phyloP scores from a whole-genome alignment of 2,113 vertebrate species.

The Microcebus jonahi region DNA sequence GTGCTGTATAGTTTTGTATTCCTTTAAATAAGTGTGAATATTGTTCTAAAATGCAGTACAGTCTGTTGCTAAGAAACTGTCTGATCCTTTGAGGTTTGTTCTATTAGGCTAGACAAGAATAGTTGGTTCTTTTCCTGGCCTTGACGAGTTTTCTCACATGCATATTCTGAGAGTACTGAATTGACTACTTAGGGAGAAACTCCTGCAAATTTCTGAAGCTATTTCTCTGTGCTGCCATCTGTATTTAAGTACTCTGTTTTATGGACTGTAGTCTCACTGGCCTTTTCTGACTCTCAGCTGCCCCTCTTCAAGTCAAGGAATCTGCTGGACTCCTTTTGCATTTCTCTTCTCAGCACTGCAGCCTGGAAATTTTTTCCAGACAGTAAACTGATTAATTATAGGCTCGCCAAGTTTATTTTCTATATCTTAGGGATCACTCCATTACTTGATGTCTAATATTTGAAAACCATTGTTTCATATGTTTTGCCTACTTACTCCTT shows the following conservation, averaged over 20 bases:
- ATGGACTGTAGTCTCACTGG: neutral
- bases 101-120: neutral
- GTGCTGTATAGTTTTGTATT: neutral
- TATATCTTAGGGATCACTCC: neutral
- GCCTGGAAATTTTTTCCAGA: neutral
- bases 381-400: neutral
- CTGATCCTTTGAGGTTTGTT: neutral
- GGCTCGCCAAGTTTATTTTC: neutral
- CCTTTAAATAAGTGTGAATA: neutral
- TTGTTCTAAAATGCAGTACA: neutral
- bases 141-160: neutral
- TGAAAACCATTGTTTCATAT: conserved; percentile 5
- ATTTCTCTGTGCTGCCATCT: neutral
- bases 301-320: neutral
- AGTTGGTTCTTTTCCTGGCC: neutral
- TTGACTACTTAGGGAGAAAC: neutral
- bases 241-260: neutral
- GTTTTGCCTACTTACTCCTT: neutral
- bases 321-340: neutral
- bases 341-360: neutral
- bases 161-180: neutral
- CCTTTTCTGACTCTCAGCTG: neutral
- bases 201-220: neutral
- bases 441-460: neutral
- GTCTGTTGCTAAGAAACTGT: neutral